Evolutionary conservation across 2,113 vertebrate genomes (phyloP).

Genomic region (Clarias gariepinus): DNA sequence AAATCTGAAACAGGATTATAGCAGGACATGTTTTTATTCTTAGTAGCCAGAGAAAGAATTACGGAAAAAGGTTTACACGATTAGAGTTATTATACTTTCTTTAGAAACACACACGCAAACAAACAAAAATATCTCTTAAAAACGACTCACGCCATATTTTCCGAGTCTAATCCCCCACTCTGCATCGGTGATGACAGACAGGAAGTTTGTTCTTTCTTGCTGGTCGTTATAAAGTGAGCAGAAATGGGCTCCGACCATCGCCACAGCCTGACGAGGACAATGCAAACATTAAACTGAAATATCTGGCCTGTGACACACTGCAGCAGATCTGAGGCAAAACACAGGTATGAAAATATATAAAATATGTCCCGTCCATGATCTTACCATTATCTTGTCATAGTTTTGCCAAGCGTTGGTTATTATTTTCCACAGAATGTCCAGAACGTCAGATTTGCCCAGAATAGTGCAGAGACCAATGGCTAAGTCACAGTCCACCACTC

Average conservation of each 20-base stretch:
- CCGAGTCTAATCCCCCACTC: constrained; percentile 88
- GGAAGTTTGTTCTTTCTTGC: constrained; percentile 78
- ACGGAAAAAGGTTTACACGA: neutral
- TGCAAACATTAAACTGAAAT: neutral
- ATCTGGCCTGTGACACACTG: neutral
- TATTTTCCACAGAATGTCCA: constrained; percentile 89
- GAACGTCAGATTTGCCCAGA: constrained; percentile 78
- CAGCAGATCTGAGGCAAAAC: neutral
- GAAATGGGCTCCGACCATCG: constrained; percentile 82
- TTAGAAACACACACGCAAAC: neutral
- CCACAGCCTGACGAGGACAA: constrained; percentile 77
- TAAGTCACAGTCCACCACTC: constrained; percentile 83
- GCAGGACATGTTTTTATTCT: neutral
- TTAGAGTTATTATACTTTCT: neutral
- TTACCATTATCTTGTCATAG: constrained; percentile 90
- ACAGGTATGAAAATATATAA: no score
- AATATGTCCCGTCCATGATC: neutral
- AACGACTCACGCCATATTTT: constrained; percentile 80
- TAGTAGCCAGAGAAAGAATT: neutral
- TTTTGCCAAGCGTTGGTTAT: constrained; percentile 90
- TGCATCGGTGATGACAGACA: constrained; percentile 82
- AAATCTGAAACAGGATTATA: constrained; percentile 77
- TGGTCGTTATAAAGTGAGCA: constrained; percentile 74
- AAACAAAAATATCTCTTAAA: neutral
- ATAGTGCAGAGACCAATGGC: constrained; percentile 89